phyloP scores from a whole-genome alignment of 2,113 vertebrate genomes.

The Rhadina sibilatrix region DNA sequence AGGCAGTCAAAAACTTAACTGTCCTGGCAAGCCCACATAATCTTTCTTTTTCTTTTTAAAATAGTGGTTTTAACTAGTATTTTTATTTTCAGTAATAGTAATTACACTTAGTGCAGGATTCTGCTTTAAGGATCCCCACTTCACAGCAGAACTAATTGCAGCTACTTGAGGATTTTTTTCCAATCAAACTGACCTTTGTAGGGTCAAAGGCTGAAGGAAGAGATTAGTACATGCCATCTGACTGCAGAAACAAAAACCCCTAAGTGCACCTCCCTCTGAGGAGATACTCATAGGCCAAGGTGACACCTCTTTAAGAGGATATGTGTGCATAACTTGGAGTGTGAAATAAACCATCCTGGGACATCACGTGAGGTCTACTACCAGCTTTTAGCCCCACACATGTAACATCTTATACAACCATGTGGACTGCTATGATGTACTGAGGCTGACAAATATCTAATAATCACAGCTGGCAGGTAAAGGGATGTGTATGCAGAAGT shows the following conservation, averaged over 20 bases:
- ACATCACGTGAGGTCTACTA: neutral
- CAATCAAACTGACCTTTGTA: neutral
- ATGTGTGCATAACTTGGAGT: neutral
- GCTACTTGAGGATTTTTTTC: neutral
- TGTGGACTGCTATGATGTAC: neutral
- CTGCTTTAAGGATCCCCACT: neutral
- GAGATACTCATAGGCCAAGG: neutral
- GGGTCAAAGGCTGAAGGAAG: neutral
- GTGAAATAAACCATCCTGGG: neutral
- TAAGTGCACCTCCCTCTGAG: neutral
- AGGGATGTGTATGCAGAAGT: neutral
- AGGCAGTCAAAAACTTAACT: neutral
- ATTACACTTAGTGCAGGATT: neutral
- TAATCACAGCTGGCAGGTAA: neutral
- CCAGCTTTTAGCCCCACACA: neutral
- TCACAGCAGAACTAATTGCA: neutral
- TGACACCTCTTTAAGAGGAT: neutral
- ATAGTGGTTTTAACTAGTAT: neutral
- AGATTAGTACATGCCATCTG: neutral
- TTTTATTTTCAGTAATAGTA: neutral
- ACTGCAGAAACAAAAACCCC: neutral
- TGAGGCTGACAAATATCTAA: neutral
- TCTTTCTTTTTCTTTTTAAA: neutral
- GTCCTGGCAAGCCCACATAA: neutral
- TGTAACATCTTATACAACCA: neutral